These are phyloP conservation scores for Parnassius smintheus DNA, from an alignment of 2,888 invertebrate species.

Conservation along the genomic window DNA sequence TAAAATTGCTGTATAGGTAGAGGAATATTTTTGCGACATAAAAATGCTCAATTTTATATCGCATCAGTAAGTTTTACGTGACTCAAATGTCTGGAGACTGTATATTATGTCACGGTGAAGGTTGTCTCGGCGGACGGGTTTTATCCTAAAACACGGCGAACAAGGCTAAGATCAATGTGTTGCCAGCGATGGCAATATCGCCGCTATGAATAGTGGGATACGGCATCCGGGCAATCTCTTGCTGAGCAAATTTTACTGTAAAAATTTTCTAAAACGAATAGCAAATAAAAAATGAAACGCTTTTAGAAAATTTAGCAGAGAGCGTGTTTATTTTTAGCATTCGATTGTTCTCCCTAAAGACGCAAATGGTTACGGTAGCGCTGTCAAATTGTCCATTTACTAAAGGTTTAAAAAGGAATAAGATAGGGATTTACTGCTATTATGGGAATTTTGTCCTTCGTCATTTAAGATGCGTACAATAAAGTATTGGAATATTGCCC, in stretches of 20 bases:
- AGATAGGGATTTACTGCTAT: neutral
- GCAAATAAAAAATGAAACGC: conserved; percentile 15
- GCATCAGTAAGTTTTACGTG: conserved; percentile 39
- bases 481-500: too few species aligned
- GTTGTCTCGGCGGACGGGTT: conserved; percentile 40
- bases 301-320: conserved; percentile 7
- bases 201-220: conserved; percentile 45
- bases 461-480: too few species aligned
- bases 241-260: conserved; percentile 19
- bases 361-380: neutral
- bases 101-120: conserved; percentile 45
- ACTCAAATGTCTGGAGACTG: conserved; percentile 40
- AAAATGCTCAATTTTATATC: conserved; percentile 33
- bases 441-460: too few species aligned
- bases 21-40: conserved; percentile 24
- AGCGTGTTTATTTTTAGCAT: conserved; percentile 18
- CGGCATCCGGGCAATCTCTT: conserved; percentile 22
- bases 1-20: conserved; percentile 20
- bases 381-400: conserved; percentile 1
- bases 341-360: conserved; percentile 1
- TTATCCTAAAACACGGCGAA: conserved; percentile 43
- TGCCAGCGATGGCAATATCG: conserved; percentile 40
- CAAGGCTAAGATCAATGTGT: conserved; percentile 43
- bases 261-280: conserved; percentile 19
- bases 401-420: neutral